These are phyloP conservation scores for Stenurella melanura DNA, from an alignment of 2,888 invertebrate species.

Conservation along the genomic window DNA sequence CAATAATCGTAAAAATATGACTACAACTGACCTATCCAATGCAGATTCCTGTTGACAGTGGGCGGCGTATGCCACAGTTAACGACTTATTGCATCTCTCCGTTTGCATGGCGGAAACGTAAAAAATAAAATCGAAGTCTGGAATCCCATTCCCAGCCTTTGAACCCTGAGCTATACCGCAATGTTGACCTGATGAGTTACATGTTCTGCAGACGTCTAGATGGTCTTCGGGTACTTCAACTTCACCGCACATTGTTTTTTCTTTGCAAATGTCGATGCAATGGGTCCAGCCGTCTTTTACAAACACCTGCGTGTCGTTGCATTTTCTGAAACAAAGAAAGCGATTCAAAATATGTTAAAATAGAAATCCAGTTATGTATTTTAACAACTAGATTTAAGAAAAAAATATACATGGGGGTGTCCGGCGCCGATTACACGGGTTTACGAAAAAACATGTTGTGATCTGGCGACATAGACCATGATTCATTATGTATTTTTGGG, in stretches of 20 bases:
- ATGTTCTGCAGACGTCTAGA: conserved; percentile 92
- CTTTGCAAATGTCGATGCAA: conserved; percentile 89
- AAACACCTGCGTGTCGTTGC: conserved; percentile 90
- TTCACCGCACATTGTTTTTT: conserved; percentile 96
- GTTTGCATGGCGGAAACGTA: conserved; percentile 97
- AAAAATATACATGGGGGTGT: too few species aligned
- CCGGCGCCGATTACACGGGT: too few species aligned
- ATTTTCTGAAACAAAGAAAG: conserved; percentile 81
- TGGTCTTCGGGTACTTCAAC: conserved; percentile 94
- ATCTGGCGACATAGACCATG: too few species aligned
- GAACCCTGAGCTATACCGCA: conserved; percentile 79
- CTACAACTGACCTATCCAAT: conserved; percentile 78
- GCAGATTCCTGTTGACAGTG: conserved; percentile 98
- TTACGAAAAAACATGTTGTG: too few species aligned
- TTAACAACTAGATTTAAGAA: too few species aligned
- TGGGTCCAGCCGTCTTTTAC: conserved; percentile 89
- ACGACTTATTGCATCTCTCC: conserved; percentile 90
- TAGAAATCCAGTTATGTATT: neutral
- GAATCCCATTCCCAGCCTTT: conserved; percentile 80
- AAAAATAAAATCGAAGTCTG: conserved; percentile 94
- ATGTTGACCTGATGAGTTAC: conserved; percentile 90
- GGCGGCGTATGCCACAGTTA: conserved; percentile 97
- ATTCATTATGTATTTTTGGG: too few species aligned
- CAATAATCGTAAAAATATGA: too few species aligned
- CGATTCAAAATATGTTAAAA: conserved; percentile 5